Evolutionary conservation across 2,113 vertebrate species (phyloP).

Genomic region (Donacobius atricapilla): DNA sequence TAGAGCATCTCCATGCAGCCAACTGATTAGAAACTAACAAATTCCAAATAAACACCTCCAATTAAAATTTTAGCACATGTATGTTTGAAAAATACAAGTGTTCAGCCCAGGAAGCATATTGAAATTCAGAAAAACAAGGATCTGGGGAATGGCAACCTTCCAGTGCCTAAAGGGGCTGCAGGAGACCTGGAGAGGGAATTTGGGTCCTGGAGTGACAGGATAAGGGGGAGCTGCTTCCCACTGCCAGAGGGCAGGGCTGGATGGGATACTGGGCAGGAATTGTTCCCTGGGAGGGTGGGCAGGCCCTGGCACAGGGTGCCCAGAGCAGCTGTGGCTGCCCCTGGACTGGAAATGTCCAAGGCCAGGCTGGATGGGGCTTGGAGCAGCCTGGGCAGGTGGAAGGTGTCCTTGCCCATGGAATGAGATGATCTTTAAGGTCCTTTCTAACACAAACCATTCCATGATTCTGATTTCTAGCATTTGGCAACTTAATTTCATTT

Average conservation of each 20-base stretch:
- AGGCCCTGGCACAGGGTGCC: not conserved
- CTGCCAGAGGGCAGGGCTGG: rapidly evolving
- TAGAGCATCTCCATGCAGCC: not conserved
- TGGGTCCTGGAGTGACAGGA: not conserved
- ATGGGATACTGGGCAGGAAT: not conserved
- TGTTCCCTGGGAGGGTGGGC: rapidly evolving
- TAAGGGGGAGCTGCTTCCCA: not conserved
- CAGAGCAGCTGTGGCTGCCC: not conserved
- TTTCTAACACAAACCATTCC: not conserved
- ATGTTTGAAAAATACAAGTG: not conserved
- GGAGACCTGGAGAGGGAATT: not conserved
- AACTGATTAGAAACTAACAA: not conserved
- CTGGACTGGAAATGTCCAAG: not conserved
- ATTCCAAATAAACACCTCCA: not conserved
- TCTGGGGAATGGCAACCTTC: not conserved
- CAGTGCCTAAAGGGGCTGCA: not conserved
- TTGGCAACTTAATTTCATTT: not conserved
- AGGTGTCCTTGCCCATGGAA: not conserved
- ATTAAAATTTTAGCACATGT: not conserved
- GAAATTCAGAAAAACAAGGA: not conserved
- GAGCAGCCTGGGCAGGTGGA: rapidly evolving
- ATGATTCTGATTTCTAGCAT: not conserved
- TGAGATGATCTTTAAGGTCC: not conserved
- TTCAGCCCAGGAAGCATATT: not conserved
- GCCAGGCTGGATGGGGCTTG: not conserved